Conservation (phyloP, 2,888 invertebrate species). For the Agrochola lychnidis region DNA sequence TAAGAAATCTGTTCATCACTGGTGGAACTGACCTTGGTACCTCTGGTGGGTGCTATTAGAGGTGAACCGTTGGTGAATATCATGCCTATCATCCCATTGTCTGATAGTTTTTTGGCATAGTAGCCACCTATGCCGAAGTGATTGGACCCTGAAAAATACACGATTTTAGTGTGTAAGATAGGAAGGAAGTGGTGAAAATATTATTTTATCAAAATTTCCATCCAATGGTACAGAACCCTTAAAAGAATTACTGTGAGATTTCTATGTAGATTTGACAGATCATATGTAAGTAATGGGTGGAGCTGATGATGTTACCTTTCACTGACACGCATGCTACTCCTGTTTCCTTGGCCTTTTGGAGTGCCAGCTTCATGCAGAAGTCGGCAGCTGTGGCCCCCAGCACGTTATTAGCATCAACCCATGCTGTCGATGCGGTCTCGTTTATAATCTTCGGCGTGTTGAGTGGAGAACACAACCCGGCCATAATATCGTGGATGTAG, state of each 20-base stretch:
- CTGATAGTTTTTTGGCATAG: conserved; percentile 29
- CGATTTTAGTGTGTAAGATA: not conserved
- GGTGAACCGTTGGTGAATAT: conserved; percentile 29
- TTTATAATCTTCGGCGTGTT: conserved; percentile 8
- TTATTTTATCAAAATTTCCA: not conserved
- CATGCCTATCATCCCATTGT: conserved; percentile 23
- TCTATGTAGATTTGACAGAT: too few species aligned
- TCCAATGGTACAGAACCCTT: not conserved
- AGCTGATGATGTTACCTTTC: conserved; percentile 23
- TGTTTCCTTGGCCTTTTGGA: not conserved
- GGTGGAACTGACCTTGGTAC: conserved; percentile 25
- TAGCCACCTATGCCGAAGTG: conserved; percentile 35
- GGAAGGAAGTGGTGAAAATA: not conserved
- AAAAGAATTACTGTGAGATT: not conserved
- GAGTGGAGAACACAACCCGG: conserved; percentile 14
- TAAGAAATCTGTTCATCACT: not conserved
- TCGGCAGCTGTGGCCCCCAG: conserved; percentile 30
- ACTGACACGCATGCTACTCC: conserved; percentile 26
- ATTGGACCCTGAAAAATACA: conserved; percentile 21
- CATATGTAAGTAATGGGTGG: not conserved
- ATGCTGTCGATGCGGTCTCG: conserved; percentile 25
- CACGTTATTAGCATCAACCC: conserved; percentile 27
- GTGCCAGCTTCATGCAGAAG: conserved; percentile 6
- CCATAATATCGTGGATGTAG: conserved; percentile 21
- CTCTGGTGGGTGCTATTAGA: conserved; percentile 39